These are phyloP conservation scores for Leucophenga maculata DNA, from an alignment of 2,888 invertebrate species.

Conservation along the genomic window DNA sequence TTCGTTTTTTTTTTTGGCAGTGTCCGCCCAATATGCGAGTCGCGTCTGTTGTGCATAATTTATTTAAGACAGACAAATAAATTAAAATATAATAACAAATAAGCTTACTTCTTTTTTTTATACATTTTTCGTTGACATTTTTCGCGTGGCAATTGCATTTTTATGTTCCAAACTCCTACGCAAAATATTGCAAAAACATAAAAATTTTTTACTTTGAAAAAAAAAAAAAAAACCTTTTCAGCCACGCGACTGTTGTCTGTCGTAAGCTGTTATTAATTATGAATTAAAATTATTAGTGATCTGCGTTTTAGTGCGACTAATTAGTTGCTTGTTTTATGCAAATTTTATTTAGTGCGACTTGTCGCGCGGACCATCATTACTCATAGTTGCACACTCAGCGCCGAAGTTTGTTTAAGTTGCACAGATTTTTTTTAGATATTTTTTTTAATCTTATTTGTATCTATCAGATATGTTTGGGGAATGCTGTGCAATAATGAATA, in stretches of 20 bases:
- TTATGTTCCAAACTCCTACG: slow-evolving; percentile 1
- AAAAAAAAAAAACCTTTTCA: neutral
- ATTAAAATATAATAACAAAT: slow-evolving; percentile 68
- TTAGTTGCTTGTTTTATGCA: no score
- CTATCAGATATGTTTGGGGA: no score
- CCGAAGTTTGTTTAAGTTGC: no score
- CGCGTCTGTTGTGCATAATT: slow-evolving; percentile 50
- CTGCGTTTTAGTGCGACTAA: no score
- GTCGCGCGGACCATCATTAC: no score
- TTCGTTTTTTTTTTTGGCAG: slow-evolving; percentile 18
- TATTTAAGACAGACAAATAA: slow-evolving; percentile 62
- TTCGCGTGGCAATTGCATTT: slow-evolving; percentile 7
- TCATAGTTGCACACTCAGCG: no score
- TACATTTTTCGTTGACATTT: neutral
- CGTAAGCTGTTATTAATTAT: no score
- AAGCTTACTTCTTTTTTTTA: slow-evolving; percentile 48
- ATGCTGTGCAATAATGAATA: no score
- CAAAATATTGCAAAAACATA: neutral
- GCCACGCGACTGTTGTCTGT: neutral
- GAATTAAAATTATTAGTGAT: no score
- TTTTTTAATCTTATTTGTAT: no score
- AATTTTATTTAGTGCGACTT: no score
- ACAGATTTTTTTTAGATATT: no score
- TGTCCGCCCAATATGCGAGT: slow-evolving; percentile 59
- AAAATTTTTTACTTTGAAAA: neutral